These are phyloP conservation scores for Bergia puertoricense DNA, from an alignment of 92 coral and sea anemone species.

Conservation along the genomic window DNA sequence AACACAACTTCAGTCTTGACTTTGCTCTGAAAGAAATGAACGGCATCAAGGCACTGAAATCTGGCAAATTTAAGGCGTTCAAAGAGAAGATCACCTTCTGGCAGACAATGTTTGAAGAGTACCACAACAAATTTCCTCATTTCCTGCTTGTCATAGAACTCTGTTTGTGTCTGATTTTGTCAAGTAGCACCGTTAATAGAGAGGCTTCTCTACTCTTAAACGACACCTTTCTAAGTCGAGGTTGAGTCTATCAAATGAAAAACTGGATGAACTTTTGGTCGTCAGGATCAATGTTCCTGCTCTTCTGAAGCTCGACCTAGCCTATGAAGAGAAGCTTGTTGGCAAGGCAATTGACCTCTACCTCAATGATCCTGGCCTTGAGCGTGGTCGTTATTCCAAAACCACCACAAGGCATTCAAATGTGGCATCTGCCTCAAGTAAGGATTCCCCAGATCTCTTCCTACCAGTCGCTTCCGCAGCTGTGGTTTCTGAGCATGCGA, in stretches of 20 bases:
- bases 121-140: conserved; percentile 38
- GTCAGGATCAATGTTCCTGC: conserved; percentile 45
- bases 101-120: conserved; percentile 40
- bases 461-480: no score
- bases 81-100: conserved; percentile 37
- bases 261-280: conserved; percentile 42
- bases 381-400: conserved; percentile 39
- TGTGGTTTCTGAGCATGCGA: neutral
- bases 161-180: conserved; percentile 49
- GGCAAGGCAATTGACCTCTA: conserved; percentile 51
- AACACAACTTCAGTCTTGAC: conserved; percentile 38
- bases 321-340: conserved; percentile 46
- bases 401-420: conserved; percentile 39
- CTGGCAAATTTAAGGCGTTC: conserved; percentile 37
- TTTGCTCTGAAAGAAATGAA: conserved; percentile 41
- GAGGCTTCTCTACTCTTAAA: conserved; percentile 46
- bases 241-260: conserved; percentile 36
- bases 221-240: conserved; percentile 50
- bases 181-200: conserved; percentile 48
- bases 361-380: conserved; percentile 34
- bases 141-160: conserved; percentile 52
- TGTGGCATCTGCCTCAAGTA: neutral
- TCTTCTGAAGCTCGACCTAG: conserved; percentile 46
- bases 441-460: neutral
- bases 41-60: conserved; percentile 40